Percentiles rank a stretch among this genome's conserved stretches.
Conservation (phyloP, 2,113 vertebrate genomes). For the Loxodonta africana region DNA sequence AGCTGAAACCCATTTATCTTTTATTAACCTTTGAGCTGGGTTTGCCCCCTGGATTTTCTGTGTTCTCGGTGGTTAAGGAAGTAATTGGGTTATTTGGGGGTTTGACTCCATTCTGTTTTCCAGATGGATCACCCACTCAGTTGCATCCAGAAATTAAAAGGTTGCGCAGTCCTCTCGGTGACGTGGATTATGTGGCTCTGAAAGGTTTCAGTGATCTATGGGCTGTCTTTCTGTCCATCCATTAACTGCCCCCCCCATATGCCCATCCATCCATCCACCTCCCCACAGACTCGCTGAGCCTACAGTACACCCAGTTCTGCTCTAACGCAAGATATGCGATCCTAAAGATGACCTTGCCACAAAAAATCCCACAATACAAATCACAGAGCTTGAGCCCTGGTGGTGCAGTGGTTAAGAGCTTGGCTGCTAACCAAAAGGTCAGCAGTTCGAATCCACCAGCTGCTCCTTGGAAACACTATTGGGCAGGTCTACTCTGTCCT, state of each 20-base stretch:
- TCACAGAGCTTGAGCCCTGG: neutral
- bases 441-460: too few relatives aligned
- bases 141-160: constrained; percentile 22
- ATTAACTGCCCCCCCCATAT: neutral
- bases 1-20: constrained; percentile 64
- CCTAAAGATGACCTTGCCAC: neutral
- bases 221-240: neutral
- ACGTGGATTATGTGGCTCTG: neutral
- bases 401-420: too few relatives aligned
- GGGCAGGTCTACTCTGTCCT: too few relatives aligned
- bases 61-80: constrained; percentile 40
- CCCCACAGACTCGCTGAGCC: neutral
- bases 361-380: constrained; percentile 9
- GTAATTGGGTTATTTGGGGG: constrained; percentile 67
- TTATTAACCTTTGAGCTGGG: constrained; percentile 60
- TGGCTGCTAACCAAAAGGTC: too few relatives aligned
- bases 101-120: constrained; percentile 35
- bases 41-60: constrained; percentile 46
- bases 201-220: neutral
- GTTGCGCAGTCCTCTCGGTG: neutral
- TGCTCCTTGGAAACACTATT: too few relatives aligned
- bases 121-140: constrained; percentile 25
- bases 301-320: neutral
- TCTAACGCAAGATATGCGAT: neutral
- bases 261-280: neutral